Conservation (phyloP, 2,113 vertebrate species). For the Campylomormyrus numenius region DNA sequence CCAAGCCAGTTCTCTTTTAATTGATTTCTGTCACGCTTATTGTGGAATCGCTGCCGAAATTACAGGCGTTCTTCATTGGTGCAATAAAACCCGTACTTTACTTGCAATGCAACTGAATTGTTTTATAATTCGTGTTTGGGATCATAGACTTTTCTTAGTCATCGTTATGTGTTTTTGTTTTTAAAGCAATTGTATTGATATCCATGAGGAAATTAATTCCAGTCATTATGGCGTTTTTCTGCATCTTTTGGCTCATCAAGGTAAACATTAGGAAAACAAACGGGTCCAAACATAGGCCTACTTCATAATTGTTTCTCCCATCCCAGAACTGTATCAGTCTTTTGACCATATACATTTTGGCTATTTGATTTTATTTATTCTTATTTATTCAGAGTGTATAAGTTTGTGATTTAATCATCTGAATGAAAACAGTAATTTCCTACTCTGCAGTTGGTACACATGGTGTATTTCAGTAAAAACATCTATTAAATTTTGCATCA, state of each 20-base stretch:
- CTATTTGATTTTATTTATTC: not conserved
- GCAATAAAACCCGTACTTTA: not conserved
- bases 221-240: not conserved
- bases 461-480: not conserved
- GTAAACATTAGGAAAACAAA: not conserved
- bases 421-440: not conserved
- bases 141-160: not conserved
- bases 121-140: not conserved
- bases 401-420: not conserved
- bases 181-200: not conserved
- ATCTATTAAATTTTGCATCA: not conserved
- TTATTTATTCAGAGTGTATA: not conserved
- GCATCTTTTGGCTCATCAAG: not conserved
- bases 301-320: not conserved
- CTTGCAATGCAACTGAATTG: not conserved
- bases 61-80: not conserved
- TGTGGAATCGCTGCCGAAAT: not conserved
- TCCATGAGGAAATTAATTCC: constrained; percentile 2
- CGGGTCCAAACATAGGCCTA: not conserved
- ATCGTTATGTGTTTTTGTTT: not conserved
- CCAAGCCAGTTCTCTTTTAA: not conserved
- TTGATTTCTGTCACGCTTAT: not conserved
- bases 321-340: not conserved
- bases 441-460: not conserved
- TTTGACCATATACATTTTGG: not conserved